Evolutionary conservation across 2,888 invertebrate species (phyloP), one percentile per base, ranked within the genome.

Genomic region (Andrena marginata): DNA sequence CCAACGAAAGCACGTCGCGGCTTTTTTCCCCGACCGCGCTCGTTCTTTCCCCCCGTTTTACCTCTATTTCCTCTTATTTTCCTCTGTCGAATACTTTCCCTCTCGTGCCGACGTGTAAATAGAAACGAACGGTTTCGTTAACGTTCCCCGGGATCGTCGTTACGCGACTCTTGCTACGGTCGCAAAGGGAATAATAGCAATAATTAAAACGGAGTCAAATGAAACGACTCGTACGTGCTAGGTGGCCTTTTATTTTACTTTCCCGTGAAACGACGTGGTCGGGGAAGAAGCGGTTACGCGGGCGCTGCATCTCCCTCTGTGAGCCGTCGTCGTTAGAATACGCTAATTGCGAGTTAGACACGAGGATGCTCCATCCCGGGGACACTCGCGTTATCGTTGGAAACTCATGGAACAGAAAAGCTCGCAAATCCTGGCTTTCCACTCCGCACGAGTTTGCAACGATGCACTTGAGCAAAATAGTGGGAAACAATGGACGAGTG

Each of bases 261-360:
- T 51, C 35, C 26, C 0, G 35, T 23, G 26, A 31, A 29, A 62
- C 33, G 60, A 65, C 33, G n/a, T 67, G 75, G 23, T 70, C 82
- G 42, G 54, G n/a, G 51, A 51, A 42, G 63, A 23, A 64, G 51
- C 59, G 33, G 49, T 42, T 69, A 59, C 64, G 67, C 62, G 56
- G 29, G 29, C 31, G 10, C 23, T 8, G 62, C 54, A 20, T 33
- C 31, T 54, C 82, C 70, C 23, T 56, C 23, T 49, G 80, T 68
- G 77, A 81, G 79, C 83, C 79, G 77, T 72, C 84, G 84, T 89
- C 89, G 80, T 89, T 89, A 87, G 88, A 89, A 86, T 85, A 82
- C 88, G 80, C 89, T 89, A 89, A 89, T 89, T 89, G 88, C 85
- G 89, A 89, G 89, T 89, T 89, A 89, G 87, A 64, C 73, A 83